Conservation (phyloP, 2,888 invertebrate species). For the Drosophila rellima region DNA sequence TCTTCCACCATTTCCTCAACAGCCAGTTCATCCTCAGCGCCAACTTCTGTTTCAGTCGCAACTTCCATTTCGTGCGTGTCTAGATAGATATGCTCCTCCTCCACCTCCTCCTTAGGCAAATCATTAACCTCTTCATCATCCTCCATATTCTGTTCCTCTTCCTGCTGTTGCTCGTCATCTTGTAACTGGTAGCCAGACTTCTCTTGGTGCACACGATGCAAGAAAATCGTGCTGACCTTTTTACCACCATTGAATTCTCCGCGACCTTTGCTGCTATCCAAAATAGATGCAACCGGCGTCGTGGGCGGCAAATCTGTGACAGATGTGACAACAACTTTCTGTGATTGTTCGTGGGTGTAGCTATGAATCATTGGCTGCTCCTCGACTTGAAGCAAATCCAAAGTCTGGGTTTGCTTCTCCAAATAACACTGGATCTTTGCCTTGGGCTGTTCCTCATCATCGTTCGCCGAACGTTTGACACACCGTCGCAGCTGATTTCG, state of each 20-base stretch:
- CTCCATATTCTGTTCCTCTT: slow-evolving; percentile 20
- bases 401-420: slow-evolving; percentile 59
- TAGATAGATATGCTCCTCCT: slow-evolving; percentile 40
- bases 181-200: slow-evolving; percentile 33
- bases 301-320: slow-evolving; percentile 34
- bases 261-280: slow-evolving; percentile 47
- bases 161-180: slow-evolving; percentile 8
- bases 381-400: slow-evolving; percentile 2
- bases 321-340: slow-evolving; percentile 34
- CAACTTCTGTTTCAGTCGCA: slow-evolving; percentile 72
- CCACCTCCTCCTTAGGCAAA: neutral
- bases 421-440: slow-evolving; percentile 50
- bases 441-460: slow-evolving; percentile 58
- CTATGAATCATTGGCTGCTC: slow-evolving; percentile 9
- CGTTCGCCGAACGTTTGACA: slow-evolving; percentile 56
- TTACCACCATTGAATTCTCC: slow-evolving; percentile 67
- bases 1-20: slow-evolving; percentile 46
- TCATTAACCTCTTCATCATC: slow-evolving; percentile 19
- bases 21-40: slow-evolving; percentile 63
- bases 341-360: slow-evolving; percentile 15
- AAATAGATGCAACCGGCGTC: slow-evolving; percentile 18
- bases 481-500: slow-evolving; percentile 64
- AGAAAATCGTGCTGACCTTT: slow-evolving; percentile 67
- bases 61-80: slow-evolving; percentile 53
- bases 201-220: slow-evolving; percentile 67